phyloP scores from a whole-genome alignment of 1,140 invertebrate species.

The Tyrophagus putrescentiae region DNA sequence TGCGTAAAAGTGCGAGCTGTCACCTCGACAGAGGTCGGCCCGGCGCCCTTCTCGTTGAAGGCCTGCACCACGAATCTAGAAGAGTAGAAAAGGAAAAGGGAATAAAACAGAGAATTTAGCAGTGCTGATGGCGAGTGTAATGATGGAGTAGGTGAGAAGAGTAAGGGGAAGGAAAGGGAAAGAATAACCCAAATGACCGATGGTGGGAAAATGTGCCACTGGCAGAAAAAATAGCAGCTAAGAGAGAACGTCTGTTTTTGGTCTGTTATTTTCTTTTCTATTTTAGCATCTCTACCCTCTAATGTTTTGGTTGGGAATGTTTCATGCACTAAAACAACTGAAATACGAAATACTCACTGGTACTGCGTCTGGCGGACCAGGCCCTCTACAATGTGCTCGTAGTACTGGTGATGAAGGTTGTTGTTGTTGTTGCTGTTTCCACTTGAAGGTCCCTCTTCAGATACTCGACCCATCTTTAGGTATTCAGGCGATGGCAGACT shows the following conservation, averaged over 20 bases:
- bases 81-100: not conserved
- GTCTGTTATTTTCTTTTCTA: not conserved
- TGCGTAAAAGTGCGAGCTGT: slow-evolving; percentile 63
- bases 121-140: too few relatives aligned
- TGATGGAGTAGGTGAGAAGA: too few relatives aligned
- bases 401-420: slow-evolving; percentile 10
- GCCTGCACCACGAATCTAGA: slow-evolving; percentile 32
- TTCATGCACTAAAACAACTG: not conserved
- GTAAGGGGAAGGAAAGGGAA: too few relatives aligned
- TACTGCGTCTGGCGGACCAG: slow-evolving; percentile 1
- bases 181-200: slow-evolving; percentile 1
- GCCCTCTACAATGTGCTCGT: slow-evolving; percentile 7
- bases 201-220: not conserved
- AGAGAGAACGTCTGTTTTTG: not conserved
- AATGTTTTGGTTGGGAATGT: not conserved
- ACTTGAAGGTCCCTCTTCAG: slow-evolving; percentile 19
- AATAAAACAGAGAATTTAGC: not conserved
- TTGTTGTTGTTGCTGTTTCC: not conserved
- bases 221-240: not conserved
- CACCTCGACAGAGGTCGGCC: slow-evolving; percentile 56
- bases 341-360: not conserved
- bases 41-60: slow-evolving; percentile 38
- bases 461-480: not conserved
- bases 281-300: not conserved
- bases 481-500: not conserved